phyloP scores from a whole-genome alignment of 2,888 invertebrate genomes.

The Pimpla rufipes region DNA sequence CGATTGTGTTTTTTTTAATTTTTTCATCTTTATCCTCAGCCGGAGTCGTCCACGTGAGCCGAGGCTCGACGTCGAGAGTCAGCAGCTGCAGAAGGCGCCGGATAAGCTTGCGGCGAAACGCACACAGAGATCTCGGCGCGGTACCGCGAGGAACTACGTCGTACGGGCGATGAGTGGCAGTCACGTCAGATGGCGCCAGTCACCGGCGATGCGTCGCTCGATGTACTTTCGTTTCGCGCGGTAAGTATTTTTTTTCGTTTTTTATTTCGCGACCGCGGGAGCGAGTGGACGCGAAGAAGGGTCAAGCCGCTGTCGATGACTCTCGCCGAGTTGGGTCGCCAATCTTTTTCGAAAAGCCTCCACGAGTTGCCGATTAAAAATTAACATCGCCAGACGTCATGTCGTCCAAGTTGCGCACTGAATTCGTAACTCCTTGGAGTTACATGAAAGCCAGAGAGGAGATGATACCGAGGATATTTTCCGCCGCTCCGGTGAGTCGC shows the following conservation, averaged over 20 bases:
- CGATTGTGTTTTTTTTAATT: no score
- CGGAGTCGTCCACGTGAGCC: conserved; percentile 7
- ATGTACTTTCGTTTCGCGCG: conserved; percentile 52
- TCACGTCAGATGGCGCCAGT: conserved; percentile 65
- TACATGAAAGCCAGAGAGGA: conserved; percentile 72
- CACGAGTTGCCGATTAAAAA: not conserved
- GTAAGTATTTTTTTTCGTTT: conserved; percentile 30
- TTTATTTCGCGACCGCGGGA: conserved; percentile 9
- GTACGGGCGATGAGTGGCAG: conserved; percentile 27
- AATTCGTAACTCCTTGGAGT: conserved; percentile 76
- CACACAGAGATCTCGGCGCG: conserved; percentile 16
- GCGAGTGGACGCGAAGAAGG: conserved; percentile 5
- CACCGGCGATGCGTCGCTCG: conserved; percentile 52
- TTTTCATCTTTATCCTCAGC: conserved; percentile 34
- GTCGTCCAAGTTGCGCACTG: conserved; percentile 71
- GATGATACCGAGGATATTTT: conserved; percentile 67
- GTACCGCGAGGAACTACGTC: no score
- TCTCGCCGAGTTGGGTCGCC: no score
- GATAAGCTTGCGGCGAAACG: conserved; percentile 39
- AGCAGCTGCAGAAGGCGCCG: conserved; percentile 43
- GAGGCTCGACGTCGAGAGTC: conserved; percentile 1
- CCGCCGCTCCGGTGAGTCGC: conserved; percentile 52
- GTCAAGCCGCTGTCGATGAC: not conserved
- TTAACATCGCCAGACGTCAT: conserved; percentile 39
- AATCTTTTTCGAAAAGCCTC: conserved; percentile 40